phyloP scores from a whole-genome alignment of 2,888 invertebrate species.

The Cheilosia vernalis region DNA sequence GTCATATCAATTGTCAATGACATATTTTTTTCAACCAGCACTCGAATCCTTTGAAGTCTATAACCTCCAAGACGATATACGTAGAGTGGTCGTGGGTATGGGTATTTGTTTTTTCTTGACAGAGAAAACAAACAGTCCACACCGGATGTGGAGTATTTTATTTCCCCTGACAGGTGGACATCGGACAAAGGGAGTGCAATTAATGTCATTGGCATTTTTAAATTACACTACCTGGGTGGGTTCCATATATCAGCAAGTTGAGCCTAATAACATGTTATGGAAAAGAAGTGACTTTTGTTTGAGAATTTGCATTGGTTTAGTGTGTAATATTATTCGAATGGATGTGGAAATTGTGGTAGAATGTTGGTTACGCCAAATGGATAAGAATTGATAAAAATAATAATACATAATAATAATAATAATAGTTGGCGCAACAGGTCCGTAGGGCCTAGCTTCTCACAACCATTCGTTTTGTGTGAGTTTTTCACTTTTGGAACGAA shows the following conservation, averaged over 20 bases:
- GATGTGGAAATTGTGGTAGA: too few relatives aligned
- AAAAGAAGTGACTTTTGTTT: background rate
- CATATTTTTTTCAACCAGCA: slow-evolving; percentile 43
- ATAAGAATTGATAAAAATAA: too few relatives aligned
- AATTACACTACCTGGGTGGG: slow-evolving; percentile 19
- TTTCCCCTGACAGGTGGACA: slow-evolving; percentile 33
- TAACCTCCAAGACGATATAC: background rate
- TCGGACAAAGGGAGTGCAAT: slow-evolving; percentile 32
- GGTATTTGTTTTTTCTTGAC: slow-evolving; percentile 36
- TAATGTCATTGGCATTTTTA: slow-evolving; percentile 58
- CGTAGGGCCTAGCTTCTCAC: too few relatives aligned
- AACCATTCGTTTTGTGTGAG: too few relatives aligned
- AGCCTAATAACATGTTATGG: background rate
- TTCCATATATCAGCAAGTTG: background rate
- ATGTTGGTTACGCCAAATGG: too few relatives aligned
- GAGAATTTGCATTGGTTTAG: background rate
- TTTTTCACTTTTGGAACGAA: too few relatives aligned
- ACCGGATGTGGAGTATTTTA: slow-evolving; percentile 52
- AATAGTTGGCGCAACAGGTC: too few relatives aligned
- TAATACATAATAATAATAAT: too few relatives aligned
- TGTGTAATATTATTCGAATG: too few relatives aligned
- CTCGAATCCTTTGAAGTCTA: slow-evolving; percentile 58
- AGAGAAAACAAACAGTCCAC: slow-evolving; percentile 64
- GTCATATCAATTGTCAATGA: slow-evolving; percentile 65
- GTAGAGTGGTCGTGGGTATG: background rate